Conservation (phyloP, 2,113 vertebrate genomes). For the Pelusios castaneus region DNA sequence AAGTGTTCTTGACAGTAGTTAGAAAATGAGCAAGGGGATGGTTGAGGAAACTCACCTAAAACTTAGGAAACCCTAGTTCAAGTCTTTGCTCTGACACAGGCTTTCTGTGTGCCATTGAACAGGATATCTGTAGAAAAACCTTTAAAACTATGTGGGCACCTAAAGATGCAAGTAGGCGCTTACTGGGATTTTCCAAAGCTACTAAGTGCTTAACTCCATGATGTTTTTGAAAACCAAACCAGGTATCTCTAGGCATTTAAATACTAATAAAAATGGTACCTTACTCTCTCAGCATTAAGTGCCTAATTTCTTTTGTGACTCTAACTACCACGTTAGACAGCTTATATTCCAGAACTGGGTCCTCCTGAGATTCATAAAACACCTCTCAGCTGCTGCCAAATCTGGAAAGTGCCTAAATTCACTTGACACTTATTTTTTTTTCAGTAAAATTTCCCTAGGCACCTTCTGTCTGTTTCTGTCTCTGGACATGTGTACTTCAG, state of each 20-base stretch:
- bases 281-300: fast-evolving
- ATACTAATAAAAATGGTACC: background rate
- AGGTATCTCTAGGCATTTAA: background rate
- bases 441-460: background rate
- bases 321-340: background rate
- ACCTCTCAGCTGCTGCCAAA: background rate
- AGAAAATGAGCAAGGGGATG: background rate
- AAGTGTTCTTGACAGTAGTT: background rate
- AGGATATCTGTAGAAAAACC: background rate
- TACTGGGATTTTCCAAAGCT: background rate
- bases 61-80: background rate
- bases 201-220: background rate
- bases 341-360: background rate
- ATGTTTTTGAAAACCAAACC: background rate
- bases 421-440: background rate
- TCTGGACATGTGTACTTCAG: background rate
- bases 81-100: background rate
- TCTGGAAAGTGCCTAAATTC: background rate
- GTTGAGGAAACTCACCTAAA: background rate
- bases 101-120: background rate
- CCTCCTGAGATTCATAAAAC: background rate
- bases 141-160: background rate
- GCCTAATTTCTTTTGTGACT: no score
- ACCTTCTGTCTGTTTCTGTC: background rate
- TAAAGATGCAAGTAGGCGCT: background rate